Conservation (phyloP, 1,140 invertebrate genomes). For the Ditylenchus dipsaci region DNA sequence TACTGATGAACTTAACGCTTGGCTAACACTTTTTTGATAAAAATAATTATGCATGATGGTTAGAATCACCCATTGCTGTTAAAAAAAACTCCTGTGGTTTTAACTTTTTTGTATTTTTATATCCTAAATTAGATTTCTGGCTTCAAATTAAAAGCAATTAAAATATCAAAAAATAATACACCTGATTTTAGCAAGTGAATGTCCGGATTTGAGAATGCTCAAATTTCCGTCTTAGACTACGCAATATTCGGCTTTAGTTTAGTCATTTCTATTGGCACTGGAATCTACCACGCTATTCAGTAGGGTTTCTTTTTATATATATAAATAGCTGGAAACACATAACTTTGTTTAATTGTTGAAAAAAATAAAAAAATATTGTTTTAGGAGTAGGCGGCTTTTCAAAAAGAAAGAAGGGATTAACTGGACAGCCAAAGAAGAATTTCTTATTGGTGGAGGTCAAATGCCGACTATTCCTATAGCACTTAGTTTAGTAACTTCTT, state of each 20-base stretch:
- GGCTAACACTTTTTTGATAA: too few species aligned
- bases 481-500: slow-evolving; percentile 53
- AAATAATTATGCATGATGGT: too few species aligned
- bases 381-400: not conserved
- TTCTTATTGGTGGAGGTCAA: slow-evolving; percentile 51
- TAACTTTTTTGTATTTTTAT: too few species aligned
- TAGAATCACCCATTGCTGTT: too few species aligned
- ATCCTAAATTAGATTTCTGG: too few species aligned
- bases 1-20: too few species aligned
- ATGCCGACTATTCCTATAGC: slow-evolving; percentile 50
- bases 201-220: not conserved
- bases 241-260: slow-evolving; percentile 2
- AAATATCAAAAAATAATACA: too few species aligned
- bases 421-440: slow-evolving; percentile 41
- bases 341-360: too few species aligned
- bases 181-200: not conserved
- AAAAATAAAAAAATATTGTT: too few species aligned
- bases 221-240: slow-evolving; percentile 1
- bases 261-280: not conserved
- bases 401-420: not conserved
- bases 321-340: too few species aligned
- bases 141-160: too few species aligned
- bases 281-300: not conserved
- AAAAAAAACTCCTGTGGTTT: too few species aligned
- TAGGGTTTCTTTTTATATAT: not conserved